phyloP scores from a whole-genome alignment of 2,113 vertebrate genomes.

The Hippolais icterina region DNA sequence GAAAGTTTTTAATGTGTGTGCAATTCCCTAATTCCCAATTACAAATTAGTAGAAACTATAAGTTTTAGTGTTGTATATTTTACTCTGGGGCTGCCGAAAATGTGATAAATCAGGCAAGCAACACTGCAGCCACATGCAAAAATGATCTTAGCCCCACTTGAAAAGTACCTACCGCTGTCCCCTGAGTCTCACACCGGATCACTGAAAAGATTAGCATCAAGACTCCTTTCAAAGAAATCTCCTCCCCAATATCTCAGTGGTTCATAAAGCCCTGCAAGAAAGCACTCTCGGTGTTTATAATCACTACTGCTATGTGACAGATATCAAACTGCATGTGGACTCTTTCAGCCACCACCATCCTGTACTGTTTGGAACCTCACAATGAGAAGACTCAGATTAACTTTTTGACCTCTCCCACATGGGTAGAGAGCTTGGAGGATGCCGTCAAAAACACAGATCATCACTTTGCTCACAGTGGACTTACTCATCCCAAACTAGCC shows the following conservation, averaged over 20 bases:
- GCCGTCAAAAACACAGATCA: background rate
- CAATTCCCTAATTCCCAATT: background rate
- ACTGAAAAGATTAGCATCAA: background rate
- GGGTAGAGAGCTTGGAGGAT: background rate
- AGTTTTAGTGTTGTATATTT: background rate
- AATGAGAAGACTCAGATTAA: background rate
- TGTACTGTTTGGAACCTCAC: background rate
- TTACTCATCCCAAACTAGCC: background rate
- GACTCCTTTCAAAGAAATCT: background rate
- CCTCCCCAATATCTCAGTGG: background rate
- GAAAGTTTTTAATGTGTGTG: no score
- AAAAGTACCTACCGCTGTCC: background rate
- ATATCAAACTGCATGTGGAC: background rate
- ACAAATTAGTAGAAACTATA: background rate
- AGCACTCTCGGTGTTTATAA: background rate
- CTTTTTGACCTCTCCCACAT: background rate
- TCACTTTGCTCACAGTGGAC: background rate
- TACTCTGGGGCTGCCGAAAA: background rate
- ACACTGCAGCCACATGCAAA: background rate
- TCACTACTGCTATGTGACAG: background rate
- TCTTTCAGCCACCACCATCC: background rate
- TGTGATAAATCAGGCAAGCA: background rate
- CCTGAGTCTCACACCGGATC: accelerated
- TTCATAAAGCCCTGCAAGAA: background rate
- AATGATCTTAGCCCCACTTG: background rate